Base-by-base conservation (phyloP, 2,888 invertebrate genomes). In the Endomychus coccineus region DNA sequence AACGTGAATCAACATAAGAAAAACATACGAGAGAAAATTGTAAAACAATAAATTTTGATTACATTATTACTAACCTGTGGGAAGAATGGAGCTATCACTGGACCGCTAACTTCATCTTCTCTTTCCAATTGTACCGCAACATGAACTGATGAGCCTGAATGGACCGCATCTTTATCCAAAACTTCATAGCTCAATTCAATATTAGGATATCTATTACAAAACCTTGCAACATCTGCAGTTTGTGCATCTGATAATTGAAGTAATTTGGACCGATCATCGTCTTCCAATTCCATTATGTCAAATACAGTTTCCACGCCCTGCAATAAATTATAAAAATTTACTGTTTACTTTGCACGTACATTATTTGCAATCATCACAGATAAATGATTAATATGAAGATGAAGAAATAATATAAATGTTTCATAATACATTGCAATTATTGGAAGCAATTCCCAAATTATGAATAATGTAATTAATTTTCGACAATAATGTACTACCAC, bases 201-300 rank as follows among this genome's bases (percentile, higher is more conserved):
- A 63, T 97, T 96, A 0, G 98, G 98, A 66, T 99, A 99, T 11
- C 96, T 75, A 70, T 98, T 98, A 65, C 97, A 99, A 75, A 98
- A 99, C 22, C 90, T 75, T 0, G 97, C 98, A 1, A 99, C 97
- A 62, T 98, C 98, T 0, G 90, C 90, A 87, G 97, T 92, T 70
- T 98, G 89, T 0, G 74, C 61, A 40, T 94, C 85, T 0, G 78
- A 77, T 35, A 99, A 71, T 53, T 86, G 86, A 34, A 88, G 62
- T 25, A 90, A 67, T 48, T 83, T 78, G 15, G 78, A 80, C 38
- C 89, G 78, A 24, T 95, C 83, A 34, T 83, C 83, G 62, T 96
- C 96, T 55, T 96, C 94, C 51, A 95, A 68, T 61, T 95, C 94
- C 86, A 95, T 90, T 40, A 96, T 81, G 60, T 95, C 94, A 67